Evolutionary conservation across 2,797 vertebrate species (phyloP).

Genomic region (Catostomus latipinnis): DNA sequence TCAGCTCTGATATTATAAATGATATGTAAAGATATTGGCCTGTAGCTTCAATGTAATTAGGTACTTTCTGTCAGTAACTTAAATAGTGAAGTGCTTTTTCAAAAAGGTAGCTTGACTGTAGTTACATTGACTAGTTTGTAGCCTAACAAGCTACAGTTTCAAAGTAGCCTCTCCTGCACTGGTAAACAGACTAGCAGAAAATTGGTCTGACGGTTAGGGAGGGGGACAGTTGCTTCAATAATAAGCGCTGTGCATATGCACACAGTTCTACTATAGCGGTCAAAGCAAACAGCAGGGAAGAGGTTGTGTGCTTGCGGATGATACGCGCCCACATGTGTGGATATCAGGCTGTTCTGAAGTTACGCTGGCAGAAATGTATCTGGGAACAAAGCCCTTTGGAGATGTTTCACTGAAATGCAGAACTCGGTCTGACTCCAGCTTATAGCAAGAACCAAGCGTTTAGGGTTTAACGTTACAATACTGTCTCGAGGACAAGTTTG

Average conservation of each 20-base stretch:
- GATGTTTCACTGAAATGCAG: conserved; percentile 23
- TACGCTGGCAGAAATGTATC: neutral
- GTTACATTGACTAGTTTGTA: too few relatives aligned
- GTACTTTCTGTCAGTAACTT: too few relatives aligned
- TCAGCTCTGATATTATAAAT: too few relatives aligned
- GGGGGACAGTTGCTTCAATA: neutral
- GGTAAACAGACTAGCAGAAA: neutral
- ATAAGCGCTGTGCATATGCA: neutral
- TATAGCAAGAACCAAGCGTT: neutral
- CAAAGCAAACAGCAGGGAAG: neutral
- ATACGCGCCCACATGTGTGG: neutral
- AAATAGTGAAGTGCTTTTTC: too few relatives aligned
- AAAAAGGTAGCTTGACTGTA: too few relatives aligned
- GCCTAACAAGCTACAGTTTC: too few relatives aligned
- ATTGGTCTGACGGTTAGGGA: neutral
- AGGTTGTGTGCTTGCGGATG: neutral
- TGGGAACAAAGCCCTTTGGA: conserved; percentile 23
- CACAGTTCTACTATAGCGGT: neutral
- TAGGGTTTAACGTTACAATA: neutral
- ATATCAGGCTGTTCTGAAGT: neutral
- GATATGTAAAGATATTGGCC: too few relatives aligned
- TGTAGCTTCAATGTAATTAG: too few relatives aligned
- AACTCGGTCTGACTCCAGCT: conserved; percentile 4
- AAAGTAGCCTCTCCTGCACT: too few relatives aligned
- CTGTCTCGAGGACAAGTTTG: neutral